A percentile compares a stretch with the other conserved stretches of the same genome.
phyloP scores from a whole-genome alignment of 2,888 invertebrate species.

The Brachylomia viminalis region DNA sequence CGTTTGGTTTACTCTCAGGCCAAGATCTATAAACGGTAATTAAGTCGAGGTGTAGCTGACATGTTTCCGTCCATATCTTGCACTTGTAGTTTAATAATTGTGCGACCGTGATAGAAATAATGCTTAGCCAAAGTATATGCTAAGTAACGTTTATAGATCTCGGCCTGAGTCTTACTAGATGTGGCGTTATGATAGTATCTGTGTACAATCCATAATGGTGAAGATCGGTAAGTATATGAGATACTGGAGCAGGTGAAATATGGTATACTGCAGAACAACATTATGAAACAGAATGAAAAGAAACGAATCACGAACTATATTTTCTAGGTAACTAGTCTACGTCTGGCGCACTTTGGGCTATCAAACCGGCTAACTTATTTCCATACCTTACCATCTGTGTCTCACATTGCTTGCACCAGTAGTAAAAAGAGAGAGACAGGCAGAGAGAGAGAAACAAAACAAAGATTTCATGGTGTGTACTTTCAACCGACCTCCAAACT shows the following conservation, averaged over 20 bases:
- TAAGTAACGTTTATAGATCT: no score
- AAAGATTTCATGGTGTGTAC: conserved; percentile 23
- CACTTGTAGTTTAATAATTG: no score
- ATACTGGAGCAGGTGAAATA: not conserved
- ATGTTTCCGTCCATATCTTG: no score
- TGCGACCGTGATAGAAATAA: no score
- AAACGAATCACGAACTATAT: not conserved
- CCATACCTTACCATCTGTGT: not conserved
- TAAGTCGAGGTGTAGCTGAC: no score
- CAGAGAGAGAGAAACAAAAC: not conserved
- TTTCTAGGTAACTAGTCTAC: no score
- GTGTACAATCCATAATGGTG: not conserved
- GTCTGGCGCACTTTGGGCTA: not conserved
- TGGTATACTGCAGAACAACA: not conserved
- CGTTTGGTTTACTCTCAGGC: no score
- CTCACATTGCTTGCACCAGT: no score
- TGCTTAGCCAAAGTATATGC: no score
- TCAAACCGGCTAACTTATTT: not conserved
- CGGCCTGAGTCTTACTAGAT: no score
- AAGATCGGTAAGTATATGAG: not conserved
- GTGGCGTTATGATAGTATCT: not conserved
- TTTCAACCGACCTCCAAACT: conserved; percentile 11
- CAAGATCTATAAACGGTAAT: no score
- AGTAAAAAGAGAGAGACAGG: not conserved
- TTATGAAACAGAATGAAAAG: not conserved